Evolutionary conservation across 64 coral and sea anemone genomes (phyloP).

Genomic region (Montipora efflorescens): DNA sequence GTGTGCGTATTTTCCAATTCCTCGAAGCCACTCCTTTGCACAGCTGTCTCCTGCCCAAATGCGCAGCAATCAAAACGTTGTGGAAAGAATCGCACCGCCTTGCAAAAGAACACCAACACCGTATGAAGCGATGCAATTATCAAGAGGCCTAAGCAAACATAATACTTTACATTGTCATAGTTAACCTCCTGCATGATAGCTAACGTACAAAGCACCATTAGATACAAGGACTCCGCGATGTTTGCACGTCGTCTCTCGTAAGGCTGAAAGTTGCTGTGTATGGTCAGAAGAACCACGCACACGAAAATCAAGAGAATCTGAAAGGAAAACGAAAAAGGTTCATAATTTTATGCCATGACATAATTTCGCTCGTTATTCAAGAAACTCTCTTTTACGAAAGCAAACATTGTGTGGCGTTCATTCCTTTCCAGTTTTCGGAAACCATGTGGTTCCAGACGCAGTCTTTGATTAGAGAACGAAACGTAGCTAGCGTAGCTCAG

Average conservation of each 20-base stretch:
- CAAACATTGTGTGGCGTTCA: too few species aligned
- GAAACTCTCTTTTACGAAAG: too few species aligned
- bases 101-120: slow-evolving; percentile 39
- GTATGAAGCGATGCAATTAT: slow-evolving; percentile 36
- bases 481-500: too few species aligned
- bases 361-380: too few species aligned
- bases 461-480: too few species aligned
- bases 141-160: slow-evolving; percentile 26
- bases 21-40: not conserved
- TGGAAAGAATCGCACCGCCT: slow-evolving; percentile 26
- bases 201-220: slow-evolving; percentile 53
- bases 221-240: slow-evolving; percentile 50
- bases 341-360: not conserved
- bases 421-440: too few species aligned
- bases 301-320: slow-evolving; percentile 71
- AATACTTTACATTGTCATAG: not conserved
- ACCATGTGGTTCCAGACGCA: too few species aligned
- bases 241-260: slow-evolving; percentile 28
- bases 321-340: not conserved
- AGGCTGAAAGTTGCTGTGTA: slow-evolving; percentile 77
- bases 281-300: slow-evolving; percentile 55
- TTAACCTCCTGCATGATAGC: slow-evolving; percentile 51
- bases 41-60: not conserved
- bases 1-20: slow-evolving; percentile 23
- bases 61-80: slow-evolving; percentile 1